These are phyloP conservation scores for Apoda limacodes DNA, from an alignment of 2,888 invertebrate genomes.

Conservation along the genomic window DNA sequence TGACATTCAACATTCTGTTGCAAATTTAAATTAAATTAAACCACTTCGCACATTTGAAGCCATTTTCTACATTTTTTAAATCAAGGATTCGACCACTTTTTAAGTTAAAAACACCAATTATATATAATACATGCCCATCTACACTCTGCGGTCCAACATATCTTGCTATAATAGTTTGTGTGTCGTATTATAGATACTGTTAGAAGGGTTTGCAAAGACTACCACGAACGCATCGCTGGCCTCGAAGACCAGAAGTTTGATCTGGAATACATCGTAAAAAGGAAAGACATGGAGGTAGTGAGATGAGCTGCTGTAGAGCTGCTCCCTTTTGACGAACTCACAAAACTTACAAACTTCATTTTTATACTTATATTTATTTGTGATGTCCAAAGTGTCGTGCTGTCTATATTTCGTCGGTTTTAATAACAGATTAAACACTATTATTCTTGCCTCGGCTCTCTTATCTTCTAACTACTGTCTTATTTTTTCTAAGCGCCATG, in stretches of 20 bases:
- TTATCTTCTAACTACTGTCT: constrained; percentile 51
- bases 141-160: no score
- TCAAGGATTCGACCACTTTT: no score
- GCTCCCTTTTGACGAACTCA: constrained; percentile 53
- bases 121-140: no score
- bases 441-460: constrained; percentile 26
- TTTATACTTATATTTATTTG: constrained; percentile 47
- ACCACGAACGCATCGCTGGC: constrained; percentile 87
- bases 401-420: constrained; percentile 51
- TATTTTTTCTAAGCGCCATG: constrained; percentile 49
- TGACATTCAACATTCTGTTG: constrained; percentile 1
- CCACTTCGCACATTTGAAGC: no score
- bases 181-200: constrained; percentile 77
- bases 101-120: no score
- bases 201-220: constrained; percentile 82
- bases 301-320: constrained; percentile 40
- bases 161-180: constrained; percentile 33
- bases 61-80: no score
- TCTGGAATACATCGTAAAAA: constrained; percentile 97
- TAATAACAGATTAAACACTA: constrained; percentile 40
- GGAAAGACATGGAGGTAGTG: constrained; percentile 98
- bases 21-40: no score
- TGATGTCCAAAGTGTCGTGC: constrained; percentile 51
- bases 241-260: constrained; percentile 98
- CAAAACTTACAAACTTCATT: constrained; percentile 51